A percentile compares a stretch with the other conserved stretches of the same genome.
These are phyloP conservation scores for Brenthis ino DNA, from an alignment of 2,888 invertebrate species.

Conservation along the genomic window DNA sequence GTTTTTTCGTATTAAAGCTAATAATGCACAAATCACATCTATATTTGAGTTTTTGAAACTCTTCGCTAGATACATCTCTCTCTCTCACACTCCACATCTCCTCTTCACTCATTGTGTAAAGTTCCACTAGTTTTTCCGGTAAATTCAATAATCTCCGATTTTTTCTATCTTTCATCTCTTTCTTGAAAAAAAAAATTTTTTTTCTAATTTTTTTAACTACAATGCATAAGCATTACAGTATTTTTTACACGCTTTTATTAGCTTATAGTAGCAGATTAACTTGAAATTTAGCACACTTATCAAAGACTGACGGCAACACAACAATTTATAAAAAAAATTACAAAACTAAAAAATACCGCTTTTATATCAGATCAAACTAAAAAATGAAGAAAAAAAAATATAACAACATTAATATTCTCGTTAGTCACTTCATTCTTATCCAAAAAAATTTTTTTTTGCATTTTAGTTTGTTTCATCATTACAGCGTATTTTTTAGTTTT, in stretches of 20 bases:
- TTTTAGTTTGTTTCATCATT: too few relatives aligned
- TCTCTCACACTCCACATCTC: constrained; percentile 62
- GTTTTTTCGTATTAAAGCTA: constrained; percentile 58
- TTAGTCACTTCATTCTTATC: too few relatives aligned
- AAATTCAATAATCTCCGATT: constrained; percentile 53
- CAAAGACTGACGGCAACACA: too few relatives aligned
- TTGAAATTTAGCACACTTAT: too few relatives aligned
- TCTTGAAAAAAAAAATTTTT: constrained; percentile 1
- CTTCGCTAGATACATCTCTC: constrained; percentile 52
- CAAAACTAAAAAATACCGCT: too few relatives aligned
- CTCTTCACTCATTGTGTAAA: constrained; percentile 59
- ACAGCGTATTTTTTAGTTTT: too few relatives aligned
- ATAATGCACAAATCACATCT: constrained; percentile 61
- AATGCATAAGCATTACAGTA: too few relatives aligned
- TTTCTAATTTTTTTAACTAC: too few relatives aligned
- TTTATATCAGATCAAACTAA: background rate
- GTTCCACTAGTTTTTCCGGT: constrained; percentile 57
- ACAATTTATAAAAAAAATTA: too few relatives aligned
- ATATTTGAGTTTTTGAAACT: constrained; percentile 55
- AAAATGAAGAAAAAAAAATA: constrained; percentile 5
- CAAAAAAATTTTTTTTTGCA: too few relatives aligned
- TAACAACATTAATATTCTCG: background rate
- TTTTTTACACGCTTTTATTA: too few relatives aligned
- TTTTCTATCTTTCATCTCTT: constrained; percentile 22
- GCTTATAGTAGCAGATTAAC: too few relatives aligned